Evolutionary conservation across 1,140 invertebrate genomes (phyloP).

Genomic region (Polyergus mexicanus): DNA sequence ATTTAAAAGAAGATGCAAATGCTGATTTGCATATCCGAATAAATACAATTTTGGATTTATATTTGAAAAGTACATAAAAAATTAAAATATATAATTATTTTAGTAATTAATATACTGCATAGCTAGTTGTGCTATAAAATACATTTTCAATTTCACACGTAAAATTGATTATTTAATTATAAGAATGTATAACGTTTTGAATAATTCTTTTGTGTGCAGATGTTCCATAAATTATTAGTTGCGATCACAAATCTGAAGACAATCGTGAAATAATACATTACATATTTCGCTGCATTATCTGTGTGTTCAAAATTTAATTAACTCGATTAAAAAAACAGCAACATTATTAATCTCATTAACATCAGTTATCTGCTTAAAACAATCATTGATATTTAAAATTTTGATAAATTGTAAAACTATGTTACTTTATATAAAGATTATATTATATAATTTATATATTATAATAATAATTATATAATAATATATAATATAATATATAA

Average conservation of each 20-base stretch:
- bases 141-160: background rate
- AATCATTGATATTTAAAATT: too few species aligned
- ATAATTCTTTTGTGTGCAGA: background rate
- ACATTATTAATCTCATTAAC: too few species aligned
- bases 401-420: too few species aligned
- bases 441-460: too few species aligned
- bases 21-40: too few species aligned
- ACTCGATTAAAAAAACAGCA: too few species aligned
- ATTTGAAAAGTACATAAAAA: background rate
- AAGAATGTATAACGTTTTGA: background rate
- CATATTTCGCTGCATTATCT: background rate
- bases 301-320: too few species aligned
- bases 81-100: background rate
- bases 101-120: background rate
- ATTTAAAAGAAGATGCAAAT: background rate
- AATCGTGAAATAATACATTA: background rate
- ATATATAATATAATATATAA: too few species aligned
- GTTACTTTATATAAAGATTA: too few species aligned
- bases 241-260: background rate
- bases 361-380: too few species aligned
- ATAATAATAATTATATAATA: too few species aligned
- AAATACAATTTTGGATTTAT: too few species aligned
- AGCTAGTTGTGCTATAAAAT: background rate
- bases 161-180: slow-evolving; percentile 17
- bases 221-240: background rate